Base-by-base conservation (phyloP, 2,888 invertebrate species). In the Cyclophora punctaria region DNA sequence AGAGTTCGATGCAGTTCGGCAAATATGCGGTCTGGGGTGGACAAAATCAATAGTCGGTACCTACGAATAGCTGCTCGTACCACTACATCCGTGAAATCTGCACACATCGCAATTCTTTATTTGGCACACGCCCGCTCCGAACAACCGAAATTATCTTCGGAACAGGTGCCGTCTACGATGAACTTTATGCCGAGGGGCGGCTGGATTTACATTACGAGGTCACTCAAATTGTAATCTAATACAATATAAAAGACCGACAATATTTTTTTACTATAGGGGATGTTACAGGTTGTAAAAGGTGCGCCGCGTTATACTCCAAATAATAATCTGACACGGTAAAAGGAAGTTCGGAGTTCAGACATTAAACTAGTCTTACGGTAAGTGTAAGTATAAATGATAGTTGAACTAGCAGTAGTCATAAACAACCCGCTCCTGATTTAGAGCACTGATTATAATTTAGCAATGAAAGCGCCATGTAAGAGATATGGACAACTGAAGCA, bases 11-110 rank as follows among this genome's bases (percentile, higher is more conserved):
- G 79, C 78, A 82, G 73, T 79, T 80, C 73, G 73, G 73, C 69
- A 73, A 70, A 71, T 64, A 72, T 70, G 68, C 71, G 80, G 75
- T 76, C 77, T 77, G 85, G 86, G 86, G 87, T 83, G 87, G 80
- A 84, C 83, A 86, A 87, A 87, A 88, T 88, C 87, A 84, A 88
- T 88, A 87, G 78, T 82, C 76, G 73, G 71, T 74, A 75, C 78
- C 80, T 76, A 76, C 76, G 78, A 82, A 78, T 80, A 80, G 77
- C 80, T 37, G 20, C 20, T 20, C 20, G 20, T 75, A 76, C 81
- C 66, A 74, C 78, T 75, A 81, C 78, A 77, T 63, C 65, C 73
- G 67, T 71, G 73, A 71, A 74, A 77, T 83, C 71, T 78, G 81
- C 83, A 83, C 85, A 84, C 83, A 80, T 75, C 73, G 78, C 75